phyloP scores from a whole-genome alignment of 2,113 vertebrate species.

The mouse (Mus musculus) region DNA sequence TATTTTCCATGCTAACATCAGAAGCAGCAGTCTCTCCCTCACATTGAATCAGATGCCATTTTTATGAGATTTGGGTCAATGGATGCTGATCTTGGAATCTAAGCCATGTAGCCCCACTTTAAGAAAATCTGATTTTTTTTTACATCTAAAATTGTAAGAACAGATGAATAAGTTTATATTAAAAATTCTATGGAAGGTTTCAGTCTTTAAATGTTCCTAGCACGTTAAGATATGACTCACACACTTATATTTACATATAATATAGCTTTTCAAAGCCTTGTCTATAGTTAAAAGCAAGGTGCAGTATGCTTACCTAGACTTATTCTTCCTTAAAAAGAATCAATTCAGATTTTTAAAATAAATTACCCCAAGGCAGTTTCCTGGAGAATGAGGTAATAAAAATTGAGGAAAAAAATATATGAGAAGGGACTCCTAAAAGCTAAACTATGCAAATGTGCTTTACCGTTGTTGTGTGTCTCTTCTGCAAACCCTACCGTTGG shows the following conservation, averaged over 20 bases:
- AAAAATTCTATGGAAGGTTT: conserved; percentile 29
- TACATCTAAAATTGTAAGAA: conserved; percentile 44
- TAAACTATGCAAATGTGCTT: not conserved
- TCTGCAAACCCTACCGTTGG: not conserved
- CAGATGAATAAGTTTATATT: not conserved
- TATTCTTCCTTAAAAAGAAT: not conserved
- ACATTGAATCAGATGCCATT: not conserved
- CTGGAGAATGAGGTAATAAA: conserved; percentile 50
- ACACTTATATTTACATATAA: not conserved
- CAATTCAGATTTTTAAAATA: conserved; percentile 39
- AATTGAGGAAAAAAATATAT: not conserved
- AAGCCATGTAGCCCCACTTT: not conserved
- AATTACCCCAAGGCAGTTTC: not conserved
- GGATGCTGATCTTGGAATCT: not conserved
- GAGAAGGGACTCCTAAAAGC: not conserved
- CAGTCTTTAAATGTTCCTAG: conserved; percentile 11
- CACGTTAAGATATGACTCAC: not conserved
- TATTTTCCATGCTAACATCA: not conserved
- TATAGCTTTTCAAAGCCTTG: conserved; percentile 2
- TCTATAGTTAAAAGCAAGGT: conserved; percentile 11
- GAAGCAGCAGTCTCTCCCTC: not conserved
- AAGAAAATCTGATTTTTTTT: conserved; percentile 49
- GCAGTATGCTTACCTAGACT: not conserved
- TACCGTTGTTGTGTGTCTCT: not conserved
- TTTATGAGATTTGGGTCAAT: not conserved